Conservation (phyloP, 37 sponge, comb jelly and placozoan genomes). For the Dysidea cf. avara region DNA sequence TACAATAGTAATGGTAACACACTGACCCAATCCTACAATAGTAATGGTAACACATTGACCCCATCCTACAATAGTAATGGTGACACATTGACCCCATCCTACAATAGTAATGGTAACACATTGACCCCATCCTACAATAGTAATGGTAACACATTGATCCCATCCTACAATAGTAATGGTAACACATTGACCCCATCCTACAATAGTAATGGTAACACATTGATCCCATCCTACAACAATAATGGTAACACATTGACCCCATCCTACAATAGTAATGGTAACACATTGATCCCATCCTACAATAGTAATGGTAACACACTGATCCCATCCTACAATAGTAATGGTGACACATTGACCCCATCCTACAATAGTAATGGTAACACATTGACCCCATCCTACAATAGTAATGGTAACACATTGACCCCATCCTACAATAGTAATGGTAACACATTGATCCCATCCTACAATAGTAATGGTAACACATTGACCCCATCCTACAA, state of each 20-base stretch:
- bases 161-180: too few relatives aligned
- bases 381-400: conserved; percentile 22
- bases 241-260: conserved; percentile 48
- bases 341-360: conserved; percentile 38
- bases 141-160: conserved; percentile 45
- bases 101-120: conserved; percentile 14
- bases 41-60: conserved; percentile 45
- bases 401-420: conserved; percentile 33
- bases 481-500: conserved; percentile 21
- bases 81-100: conserved; percentile 41
- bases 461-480: conserved; percentile 7
- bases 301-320: conserved; percentile 32
- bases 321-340: neutral
- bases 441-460: conserved; percentile 46
- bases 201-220: conserved; percentile 21
- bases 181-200: conserved; percentile 48
- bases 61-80: too few relatives aligned
- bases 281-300: conserved; percentile 35
- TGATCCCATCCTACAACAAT: conserved; percentile 2
- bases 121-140: conserved; percentile 10
- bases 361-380: conserved; percentile 7
- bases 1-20: conserved; percentile 13
- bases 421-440: neutral
- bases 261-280: neutral
- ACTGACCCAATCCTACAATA: conserved; percentile 9